phyloP scores from a whole-genome alignment of 2,888 invertebrate genomes.

The Criorhina ranunculi region DNA sequence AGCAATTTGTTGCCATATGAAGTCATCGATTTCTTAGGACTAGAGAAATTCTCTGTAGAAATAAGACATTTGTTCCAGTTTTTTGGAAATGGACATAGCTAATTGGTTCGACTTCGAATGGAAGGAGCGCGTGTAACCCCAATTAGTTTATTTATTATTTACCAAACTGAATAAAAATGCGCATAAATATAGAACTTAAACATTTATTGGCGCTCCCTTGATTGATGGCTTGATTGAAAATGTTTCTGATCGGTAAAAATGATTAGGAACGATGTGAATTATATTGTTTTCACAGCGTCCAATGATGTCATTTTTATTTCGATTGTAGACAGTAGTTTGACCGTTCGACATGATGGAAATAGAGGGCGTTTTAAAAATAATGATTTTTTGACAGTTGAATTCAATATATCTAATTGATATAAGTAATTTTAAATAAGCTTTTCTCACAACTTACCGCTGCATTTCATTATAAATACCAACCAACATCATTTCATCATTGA shows the following conservation, averaged over 20 bases:
- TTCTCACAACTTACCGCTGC: too few relatives aligned
- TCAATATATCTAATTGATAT: too few relatives aligned
- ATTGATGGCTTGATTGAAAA: slow-evolving; percentile 32
- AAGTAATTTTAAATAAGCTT: too few relatives aligned
- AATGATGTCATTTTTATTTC: slow-evolving; percentile 45
- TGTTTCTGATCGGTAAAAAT: slow-evolving; percentile 18
- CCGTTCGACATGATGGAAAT: background rate
- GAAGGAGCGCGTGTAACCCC: slow-evolving; percentile 44
- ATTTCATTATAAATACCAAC: too few relatives aligned
- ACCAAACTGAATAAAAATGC: slow-evolving; percentile 19
- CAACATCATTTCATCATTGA: slow-evolving; percentile 2
- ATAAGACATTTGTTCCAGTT: background rate
- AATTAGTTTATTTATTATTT: slow-evolving; percentile 31
- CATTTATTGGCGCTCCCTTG: slow-evolving; percentile 6
- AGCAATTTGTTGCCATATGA: slow-evolving; percentile 23
- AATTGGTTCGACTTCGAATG: slow-evolving; percentile 17
- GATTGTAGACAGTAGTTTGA: background rate
- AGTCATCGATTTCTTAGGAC: slow-evolving; percentile 21
- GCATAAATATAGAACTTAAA: slow-evolving; percentile 12
- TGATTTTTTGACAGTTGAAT: too few relatives aligned
- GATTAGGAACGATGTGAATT: slow-evolving; percentile 13
- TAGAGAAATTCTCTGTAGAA: background rate
- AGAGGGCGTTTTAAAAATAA: too few relatives aligned
- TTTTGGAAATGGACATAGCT: slow-evolving; percentile 13
- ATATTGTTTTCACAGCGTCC: slow-evolving; percentile 7